These are phyloP conservation scores for Drosophila cardini DNA, from an alignment of 1,140 invertebrate species.

Conservation along the genomic window DNA sequence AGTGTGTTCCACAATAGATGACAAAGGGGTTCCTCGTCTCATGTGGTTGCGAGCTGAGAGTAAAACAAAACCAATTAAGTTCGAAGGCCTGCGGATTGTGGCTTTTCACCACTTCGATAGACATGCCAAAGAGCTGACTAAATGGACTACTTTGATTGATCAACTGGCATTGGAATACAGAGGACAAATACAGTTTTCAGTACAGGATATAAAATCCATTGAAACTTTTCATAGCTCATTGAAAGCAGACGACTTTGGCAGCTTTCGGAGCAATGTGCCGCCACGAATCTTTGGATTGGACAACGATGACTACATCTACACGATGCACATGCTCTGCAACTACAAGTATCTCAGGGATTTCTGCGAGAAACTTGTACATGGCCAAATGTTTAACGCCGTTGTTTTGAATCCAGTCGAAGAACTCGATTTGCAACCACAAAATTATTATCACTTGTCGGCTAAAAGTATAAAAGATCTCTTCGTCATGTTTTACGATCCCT, in stretches of 20 bases:
- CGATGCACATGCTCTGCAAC: constrained; percentile 56
- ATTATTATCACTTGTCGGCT: constrained; percentile 36
- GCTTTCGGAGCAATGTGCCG: constrained; percentile 36
- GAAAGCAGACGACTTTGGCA: constrained; percentile 31
- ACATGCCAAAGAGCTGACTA: background rate
- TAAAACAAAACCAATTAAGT: background rate
- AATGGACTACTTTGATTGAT: constrained; percentile 35
- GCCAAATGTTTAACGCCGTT: constrained; percentile 46
- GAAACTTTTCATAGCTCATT: constrained; percentile 17
- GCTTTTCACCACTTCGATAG: constrained; percentile 43
- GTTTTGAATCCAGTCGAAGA: constrained; percentile 11
- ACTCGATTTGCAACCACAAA: constrained; percentile 28
- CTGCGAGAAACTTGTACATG: constrained; percentile 41
- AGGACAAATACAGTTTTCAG: constrained; percentile 31
- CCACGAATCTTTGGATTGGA: constrained; percentile 50
- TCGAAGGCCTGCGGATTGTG: constrained; percentile 24
- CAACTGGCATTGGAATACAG: constrained; percentile 34
- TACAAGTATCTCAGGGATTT: constrained; percentile 54
- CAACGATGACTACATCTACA: constrained; percentile 21
- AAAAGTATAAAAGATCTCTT: constrained; percentile 32
- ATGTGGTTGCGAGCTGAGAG: constrained; percentile 14
- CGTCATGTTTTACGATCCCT: constrained; percentile 54
- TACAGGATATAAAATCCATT: constrained; percentile 40
- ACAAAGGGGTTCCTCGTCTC: constrained; percentile 13
- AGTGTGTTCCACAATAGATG: background rate